These are phyloP conservation scores for Gastrophryne carolinensis DNA, from an alignment of 2,797 vertebrate genomes.

Conservation along the genomic window DNA sequence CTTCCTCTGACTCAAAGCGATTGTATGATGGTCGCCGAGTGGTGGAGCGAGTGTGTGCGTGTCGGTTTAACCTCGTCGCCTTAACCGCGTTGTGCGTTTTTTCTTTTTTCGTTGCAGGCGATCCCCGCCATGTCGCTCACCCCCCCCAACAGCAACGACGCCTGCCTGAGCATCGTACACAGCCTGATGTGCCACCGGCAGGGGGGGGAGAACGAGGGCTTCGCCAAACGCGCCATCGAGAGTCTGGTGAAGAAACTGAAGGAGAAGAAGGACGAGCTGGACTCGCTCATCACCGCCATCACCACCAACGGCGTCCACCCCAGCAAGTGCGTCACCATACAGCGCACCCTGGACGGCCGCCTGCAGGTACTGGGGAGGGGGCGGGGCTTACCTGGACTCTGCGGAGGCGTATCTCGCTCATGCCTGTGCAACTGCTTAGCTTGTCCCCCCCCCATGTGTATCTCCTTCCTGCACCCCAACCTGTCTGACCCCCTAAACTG, in stretches of 20 bases:
- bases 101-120: conserved; percentile 36
- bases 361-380: conserved; percentile 70
- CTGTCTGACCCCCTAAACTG: too few relatives aligned
- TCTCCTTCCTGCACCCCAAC: too few relatives aligned
- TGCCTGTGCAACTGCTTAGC: too few relatives aligned
- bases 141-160: conserved; percentile 71
- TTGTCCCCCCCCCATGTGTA: too few relatives aligned
- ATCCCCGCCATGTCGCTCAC: conserved; percentile 40
- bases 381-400: too few relatives aligned
- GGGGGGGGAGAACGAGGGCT: conserved; percentile 80
- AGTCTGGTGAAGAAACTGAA: conserved; percentile 85
- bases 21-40: not conserved
- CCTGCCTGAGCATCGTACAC: conserved; percentile 81
- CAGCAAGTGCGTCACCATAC: conserved; percentile 83
- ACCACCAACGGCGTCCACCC: conserved; percentile 79
- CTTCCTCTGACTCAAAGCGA: too few relatives aligned
- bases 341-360: conserved; percentile 80
- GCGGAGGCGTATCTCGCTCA: too few relatives aligned
- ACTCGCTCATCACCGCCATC: conserved; percentile 79
- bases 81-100: not conserved
- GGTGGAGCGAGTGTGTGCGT: not conserved
- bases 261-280: conserved; percentile 83
- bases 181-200: conserved; percentile 83
- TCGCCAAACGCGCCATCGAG: conserved; percentile 81
- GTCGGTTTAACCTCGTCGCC: not conserved